A percentile compares a stretch with the other conserved stretches of the same genome.
phyloP scores from a whole-genome alignment of 2,113 vertebrate species.

The Diphyllodes magnificus region DNA sequence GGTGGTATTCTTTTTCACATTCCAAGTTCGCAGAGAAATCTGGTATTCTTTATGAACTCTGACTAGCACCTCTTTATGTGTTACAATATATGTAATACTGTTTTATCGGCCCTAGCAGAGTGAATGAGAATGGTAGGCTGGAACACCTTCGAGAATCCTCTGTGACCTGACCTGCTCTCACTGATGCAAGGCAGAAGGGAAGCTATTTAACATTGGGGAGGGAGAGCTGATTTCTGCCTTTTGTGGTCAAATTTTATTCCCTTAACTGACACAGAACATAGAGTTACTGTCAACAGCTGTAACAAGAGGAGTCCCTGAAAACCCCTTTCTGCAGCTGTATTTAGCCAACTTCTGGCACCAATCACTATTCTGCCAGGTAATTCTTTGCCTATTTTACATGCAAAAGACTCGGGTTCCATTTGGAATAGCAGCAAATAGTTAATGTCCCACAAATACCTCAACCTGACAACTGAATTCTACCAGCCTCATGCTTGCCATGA shows the following conservation, averaged over 20 bases:
- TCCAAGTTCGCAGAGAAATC: not conserved
- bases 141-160: not conserved
- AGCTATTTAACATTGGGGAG: not conserved
- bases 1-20: not conserved
- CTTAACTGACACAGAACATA: not conserved
- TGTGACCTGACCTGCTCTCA: not conserved
- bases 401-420: not conserved
- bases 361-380: not conserved
- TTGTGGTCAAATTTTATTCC: not conserved
- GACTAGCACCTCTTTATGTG: not conserved
- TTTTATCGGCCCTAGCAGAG: not conserved
- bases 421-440: not conserved
- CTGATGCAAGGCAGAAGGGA: not conserved
- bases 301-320: not conserved
- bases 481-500: not conserved
- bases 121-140: not conserved
- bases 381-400: not conserved
- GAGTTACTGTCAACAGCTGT: not conserved
- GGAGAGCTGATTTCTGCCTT: not conserved
- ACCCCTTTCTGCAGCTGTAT: not conserved
- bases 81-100: not conserved
- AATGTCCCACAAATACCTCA: not conserved
- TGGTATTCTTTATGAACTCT: not conserved
- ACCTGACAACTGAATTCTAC: not conserved
- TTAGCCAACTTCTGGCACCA: not conserved